These are phyloP conservation scores for Ceratina australensis DNA, from an alignment of 1,140 invertebrate genomes.

Conservation along the genomic window DNA sequence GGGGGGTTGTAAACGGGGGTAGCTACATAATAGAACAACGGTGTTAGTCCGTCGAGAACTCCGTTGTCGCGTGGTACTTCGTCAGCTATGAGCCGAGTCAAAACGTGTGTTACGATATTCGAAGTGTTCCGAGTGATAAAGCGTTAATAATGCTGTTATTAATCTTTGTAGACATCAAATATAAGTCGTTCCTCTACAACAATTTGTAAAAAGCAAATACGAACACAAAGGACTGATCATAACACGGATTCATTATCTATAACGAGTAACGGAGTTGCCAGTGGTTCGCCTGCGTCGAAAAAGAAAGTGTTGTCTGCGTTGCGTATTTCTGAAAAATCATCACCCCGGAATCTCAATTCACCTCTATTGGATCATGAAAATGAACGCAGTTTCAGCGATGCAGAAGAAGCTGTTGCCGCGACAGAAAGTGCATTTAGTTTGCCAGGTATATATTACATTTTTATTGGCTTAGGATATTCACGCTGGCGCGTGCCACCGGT, in stretches of 20 bases:
- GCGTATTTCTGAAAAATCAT: slow-evolving; percentile 67
- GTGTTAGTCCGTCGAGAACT: neutral
- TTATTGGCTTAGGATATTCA: neutral
- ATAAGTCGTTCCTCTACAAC: slow-evolving; percentile 63
- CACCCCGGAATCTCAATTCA: slow-evolving; percentile 65
- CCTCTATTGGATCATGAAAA: slow-evolving; percentile 73
- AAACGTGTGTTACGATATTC: no score
- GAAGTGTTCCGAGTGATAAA: neutral
- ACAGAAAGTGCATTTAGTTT: slow-evolving; percentile 71
- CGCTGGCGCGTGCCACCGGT: no score
- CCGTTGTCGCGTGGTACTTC: no score
- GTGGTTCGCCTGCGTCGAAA: slow-evolving; percentile 69
- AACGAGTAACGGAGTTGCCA: slow-evolving; percentile 73
- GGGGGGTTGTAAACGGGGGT: no score
- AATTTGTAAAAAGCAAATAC: slow-evolving; percentile 68
- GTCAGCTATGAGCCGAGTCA: no score
- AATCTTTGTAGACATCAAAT: slow-evolving; percentile 50
- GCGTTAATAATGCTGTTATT: neutral
- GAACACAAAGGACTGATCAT: slow-evolving; percentile 67
- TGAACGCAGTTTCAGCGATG: slow-evolving; percentile 75
- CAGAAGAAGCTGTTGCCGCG: slow-evolving; percentile 75
- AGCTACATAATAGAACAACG: neutral
- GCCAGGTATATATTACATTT: slow-evolving; percentile 65
- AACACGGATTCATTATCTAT: slow-evolving; percentile 65
- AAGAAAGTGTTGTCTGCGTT: slow-evolving; percentile 64